Conservation (phyloP, 2,113 vertebrate genomes). For the Takifugu bimaculatus region DNA sequence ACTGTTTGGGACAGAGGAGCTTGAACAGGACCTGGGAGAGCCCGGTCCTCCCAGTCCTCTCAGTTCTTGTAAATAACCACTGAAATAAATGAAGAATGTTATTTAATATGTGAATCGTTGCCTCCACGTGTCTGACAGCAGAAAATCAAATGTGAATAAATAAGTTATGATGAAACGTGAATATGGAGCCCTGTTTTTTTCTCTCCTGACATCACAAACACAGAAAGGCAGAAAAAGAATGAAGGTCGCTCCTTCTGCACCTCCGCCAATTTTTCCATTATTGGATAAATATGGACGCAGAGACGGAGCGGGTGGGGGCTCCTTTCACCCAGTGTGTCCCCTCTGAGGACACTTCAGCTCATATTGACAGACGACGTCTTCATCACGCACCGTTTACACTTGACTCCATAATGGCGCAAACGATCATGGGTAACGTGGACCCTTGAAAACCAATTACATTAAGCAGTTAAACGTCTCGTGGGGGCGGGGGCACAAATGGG, state of each 20-base stretch:
- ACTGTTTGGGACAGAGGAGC: no score
- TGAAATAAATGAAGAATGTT: slow-evolving; percentile 63
- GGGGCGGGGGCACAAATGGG: not conserved
- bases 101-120: slow-evolving; percentile 70
- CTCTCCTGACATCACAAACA: no score
- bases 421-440: slow-evolving; percentile 90
- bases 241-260: no score
- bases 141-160: slow-evolving; percentile 55
- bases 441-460: slow-evolving; percentile 91
- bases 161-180: slow-evolving; percentile 61
- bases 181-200: not conserved
- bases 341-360: slow-evolving; percentile 51
- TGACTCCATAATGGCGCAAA: slow-evolving; percentile 93
- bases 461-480: slow-evolving; percentile 84
- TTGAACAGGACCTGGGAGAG: no score
- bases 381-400: slow-evolving; percentile 85
- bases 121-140: slow-evolving; percentile 51
- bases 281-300: no score
- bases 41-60: no score
- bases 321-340: not conserved
- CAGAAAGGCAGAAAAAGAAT: no score
- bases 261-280: no score
- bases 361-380: slow-evolving; percentile 78
- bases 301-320: no score
- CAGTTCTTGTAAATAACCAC: slow-evolving; percentile 64